A percentile compares a stretch with the other conserved stretches of the same genome.
phyloP scores from a whole-genome alignment of 2,888 invertebrate genomes.

The Plusia festucae region DNA sequence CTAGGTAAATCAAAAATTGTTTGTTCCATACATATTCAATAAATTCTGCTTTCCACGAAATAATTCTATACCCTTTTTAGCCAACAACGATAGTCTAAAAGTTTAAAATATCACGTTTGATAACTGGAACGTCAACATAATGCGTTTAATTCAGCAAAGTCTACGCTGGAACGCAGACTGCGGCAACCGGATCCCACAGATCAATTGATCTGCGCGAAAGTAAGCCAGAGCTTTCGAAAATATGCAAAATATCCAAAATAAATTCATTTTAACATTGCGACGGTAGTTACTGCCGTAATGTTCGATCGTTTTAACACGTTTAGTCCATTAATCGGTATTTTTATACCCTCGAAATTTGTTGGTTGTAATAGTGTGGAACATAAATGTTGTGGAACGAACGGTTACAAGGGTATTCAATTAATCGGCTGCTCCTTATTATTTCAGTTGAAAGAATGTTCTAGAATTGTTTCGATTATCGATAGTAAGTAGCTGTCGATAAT shows the following conservation, averaged over 20 bases:
- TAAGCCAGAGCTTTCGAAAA: not conserved
- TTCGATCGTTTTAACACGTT: slow-evolving; percentile 45
- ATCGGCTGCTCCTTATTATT: slow-evolving; percentile 27
- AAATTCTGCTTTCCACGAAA: no score
- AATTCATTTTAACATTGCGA: slow-evolving; percentile 13
- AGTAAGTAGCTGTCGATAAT: no score
- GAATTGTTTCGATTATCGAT: not conserved
- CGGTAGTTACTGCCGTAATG: slow-evolving; percentile 37
- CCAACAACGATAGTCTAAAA: not conserved
- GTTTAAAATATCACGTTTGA: not conserved
- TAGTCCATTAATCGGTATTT: slow-evolving; percentile 55
- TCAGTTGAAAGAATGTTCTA: not conserved
- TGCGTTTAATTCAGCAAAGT: not conserved
- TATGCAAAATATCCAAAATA: slow-evolving; percentile 8
- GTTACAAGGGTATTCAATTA: slow-evolving; percentile 55
- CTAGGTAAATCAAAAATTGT: no score
- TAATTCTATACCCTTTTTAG: not conserved
- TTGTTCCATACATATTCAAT: no score
- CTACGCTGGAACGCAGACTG: not conserved
- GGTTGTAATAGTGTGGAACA: slow-evolving; percentile 39
- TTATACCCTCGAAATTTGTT: slow-evolving; percentile 39
- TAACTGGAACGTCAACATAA: not conserved
- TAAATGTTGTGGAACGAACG: slow-evolving; percentile 47
- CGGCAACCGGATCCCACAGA: not conserved
- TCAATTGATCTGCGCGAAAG: slow-evolving; percentile 1